Evolutionary conservation across 2,888 invertebrate genomes (phyloP).

Genomic region (Scrobipalpa costella): DNA sequence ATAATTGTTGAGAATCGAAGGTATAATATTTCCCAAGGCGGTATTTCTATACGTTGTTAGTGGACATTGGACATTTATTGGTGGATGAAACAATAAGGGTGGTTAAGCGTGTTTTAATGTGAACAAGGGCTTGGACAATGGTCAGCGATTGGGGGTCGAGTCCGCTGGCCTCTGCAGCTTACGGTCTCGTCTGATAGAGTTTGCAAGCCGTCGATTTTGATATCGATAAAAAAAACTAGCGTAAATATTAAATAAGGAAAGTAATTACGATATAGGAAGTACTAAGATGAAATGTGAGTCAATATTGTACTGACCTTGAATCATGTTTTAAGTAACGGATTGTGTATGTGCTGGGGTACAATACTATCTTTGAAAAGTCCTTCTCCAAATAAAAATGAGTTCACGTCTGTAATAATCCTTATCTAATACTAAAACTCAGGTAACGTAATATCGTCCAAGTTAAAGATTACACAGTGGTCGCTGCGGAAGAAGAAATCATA

Average conservation of each 20-base stretch:
- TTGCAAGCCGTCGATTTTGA: not conserved
- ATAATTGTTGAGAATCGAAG: constrained; percentile 54
- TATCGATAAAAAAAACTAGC: not conserved
- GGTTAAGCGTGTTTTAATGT: constrained; percentile 79
- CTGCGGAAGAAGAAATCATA: constrained; percentile 29
- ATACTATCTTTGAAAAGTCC: no score
- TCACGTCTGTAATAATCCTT: not conserved
- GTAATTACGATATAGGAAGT: no score
- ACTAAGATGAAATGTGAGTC: no score
- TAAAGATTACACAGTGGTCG: constrained; percentile 43
- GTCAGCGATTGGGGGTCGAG: constrained; percentile 67
- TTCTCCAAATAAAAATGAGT: not conserved
- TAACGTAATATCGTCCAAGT: constrained; percentile 44
- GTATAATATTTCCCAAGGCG: constrained; percentile 62
- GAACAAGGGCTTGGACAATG: constrained; percentile 79
- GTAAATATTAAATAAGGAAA: not conserved
- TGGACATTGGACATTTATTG: constrained; percentile 74
- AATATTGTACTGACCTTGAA: no score
- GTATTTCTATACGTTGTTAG: constrained; percentile 9
- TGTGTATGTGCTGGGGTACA: no score
- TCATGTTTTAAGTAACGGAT: no score
- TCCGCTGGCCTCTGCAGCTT: constrained; percentile 62
- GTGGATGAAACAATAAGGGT: constrained; percentile 80
- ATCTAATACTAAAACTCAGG: not conserved
- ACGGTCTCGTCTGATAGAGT: constrained; percentile 13